phyloP scores from a whole-genome alignment of 2,888 invertebrate species.

The Limnephilus rhombicus region DNA sequence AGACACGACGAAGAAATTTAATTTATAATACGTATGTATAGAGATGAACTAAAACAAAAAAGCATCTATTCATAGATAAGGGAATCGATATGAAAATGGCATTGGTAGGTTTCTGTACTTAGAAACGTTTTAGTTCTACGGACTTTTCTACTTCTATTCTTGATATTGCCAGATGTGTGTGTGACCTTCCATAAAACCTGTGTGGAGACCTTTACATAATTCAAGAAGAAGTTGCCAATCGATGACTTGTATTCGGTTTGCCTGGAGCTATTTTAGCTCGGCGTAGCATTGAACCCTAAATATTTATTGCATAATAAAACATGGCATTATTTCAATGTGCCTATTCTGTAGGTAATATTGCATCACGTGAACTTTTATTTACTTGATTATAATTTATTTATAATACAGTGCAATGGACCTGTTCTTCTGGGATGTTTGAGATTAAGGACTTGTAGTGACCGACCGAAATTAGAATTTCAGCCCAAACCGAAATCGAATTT shows the following conservation, averaged over 20 bases:
- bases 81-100: background rate
- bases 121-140: background rate
- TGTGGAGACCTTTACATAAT: constrained; percentile 1
- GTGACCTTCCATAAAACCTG: background rate
- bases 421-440: background rate
- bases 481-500: no score
- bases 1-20: no score
- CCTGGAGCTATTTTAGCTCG: background rate
- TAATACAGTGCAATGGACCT: background rate
- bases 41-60: background rate
- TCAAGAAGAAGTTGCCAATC: background rate
- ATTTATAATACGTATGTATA: no score
- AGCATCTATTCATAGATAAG: background rate
- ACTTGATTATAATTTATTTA: background rate
- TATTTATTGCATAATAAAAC: background rate
- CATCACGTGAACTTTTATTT: background rate
- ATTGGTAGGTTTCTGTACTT: background rate
- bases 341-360: background rate
- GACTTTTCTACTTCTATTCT: background rate
- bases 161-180: background rate
- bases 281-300: constrained; percentile 1
- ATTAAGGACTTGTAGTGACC: no score
- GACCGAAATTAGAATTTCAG: no score
- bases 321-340: background rate
- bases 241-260: background rate